Evolutionary conservation across 2,797 vertebrate species (phyloP), one percentile per base, ranked within the genome.

Genomic region (Tapirus indicus): DNA sequence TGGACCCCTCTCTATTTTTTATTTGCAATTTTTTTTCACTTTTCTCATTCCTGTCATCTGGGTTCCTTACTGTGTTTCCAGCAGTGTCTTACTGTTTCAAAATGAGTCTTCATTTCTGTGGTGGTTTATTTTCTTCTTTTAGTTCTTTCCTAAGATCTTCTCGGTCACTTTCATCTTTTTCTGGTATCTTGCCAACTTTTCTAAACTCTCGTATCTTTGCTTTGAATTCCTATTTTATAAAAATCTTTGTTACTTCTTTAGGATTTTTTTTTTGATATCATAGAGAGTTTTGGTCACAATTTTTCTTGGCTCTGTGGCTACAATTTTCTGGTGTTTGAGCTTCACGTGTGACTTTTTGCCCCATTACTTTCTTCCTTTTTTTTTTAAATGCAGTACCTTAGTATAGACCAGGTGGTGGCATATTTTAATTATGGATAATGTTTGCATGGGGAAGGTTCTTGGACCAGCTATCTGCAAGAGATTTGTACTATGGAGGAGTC

Each of bases 191-290:
- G 35, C 11, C 62, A 86, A 62, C 18, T 90, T 82, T 94, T 78
- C 16, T 58, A 88, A 95, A 72, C 47, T 94, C 23, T 88, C 56
- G 5, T 64, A 13, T 85, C 52, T 95, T 95, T 83, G 25, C 13
- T 89, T 78, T 72, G 20, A 47, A 29, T 78, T 86, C 38, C 77
- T 74, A 54, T 47, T 64, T 41, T 80, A 86, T 18, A 32, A 18
- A 92, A 60, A 6, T 41, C 68, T 94, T 78, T 17, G 10, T 82
- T 69, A 66, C 2, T 60, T 85, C n/a, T 20, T 88, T 64, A 60
- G 41, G 58, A 64, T 66, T 69, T 79, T 92, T 38, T 38, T 38
- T 88, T 80, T 69, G 4, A 82, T 94, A n/a, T 27, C 11, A 6
- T 38, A 23, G 27, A 52, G 58, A 41, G 13, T 85, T 79, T 71